These are phyloP conservation scores for Atractosteus spatula DNA, from an alignment of 2,113 vertebrate species.

Conservation along the genomic window DNA sequence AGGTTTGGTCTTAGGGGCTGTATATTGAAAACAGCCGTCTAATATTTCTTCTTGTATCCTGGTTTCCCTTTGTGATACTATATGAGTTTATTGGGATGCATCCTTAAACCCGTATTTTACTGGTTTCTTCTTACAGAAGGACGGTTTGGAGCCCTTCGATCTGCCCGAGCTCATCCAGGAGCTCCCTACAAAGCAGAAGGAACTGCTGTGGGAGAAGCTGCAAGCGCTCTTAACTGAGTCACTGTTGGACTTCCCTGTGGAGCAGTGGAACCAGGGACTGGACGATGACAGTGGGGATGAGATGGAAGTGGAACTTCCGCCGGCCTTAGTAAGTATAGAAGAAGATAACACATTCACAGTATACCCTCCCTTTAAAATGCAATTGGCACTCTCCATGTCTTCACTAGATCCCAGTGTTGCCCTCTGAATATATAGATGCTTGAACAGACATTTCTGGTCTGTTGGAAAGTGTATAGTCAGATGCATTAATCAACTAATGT, in stretches of 20 bases:
- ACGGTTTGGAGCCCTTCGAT: slow-evolving; percentile 71
- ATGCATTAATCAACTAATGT: too few relatives aligned
- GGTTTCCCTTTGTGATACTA: background rate
- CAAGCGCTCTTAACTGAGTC: slow-evolving; percentile 60
- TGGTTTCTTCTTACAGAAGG: slow-evolving; percentile 58
- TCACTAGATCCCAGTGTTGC: too few relatives aligned
- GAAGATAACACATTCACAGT: background rate
- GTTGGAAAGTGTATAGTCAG: too few relatives aligned
- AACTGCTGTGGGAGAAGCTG: slow-evolving; percentile 75
- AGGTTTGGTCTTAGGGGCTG: too few relatives aligned
- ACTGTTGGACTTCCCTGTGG: slow-evolving; percentile 72
- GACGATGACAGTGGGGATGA: slow-evolving; percentile 37
- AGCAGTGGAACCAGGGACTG: slow-evolving; percentile 59
- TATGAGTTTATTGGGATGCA: background rate
- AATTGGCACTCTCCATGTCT: too few relatives aligned
- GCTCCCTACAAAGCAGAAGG: slow-evolving; percentile 76
- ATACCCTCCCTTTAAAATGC: too few relatives aligned
- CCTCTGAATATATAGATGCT: too few relatives aligned
- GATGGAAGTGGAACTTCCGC: slow-evolving; percentile 64
- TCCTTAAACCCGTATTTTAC: too few relatives aligned
- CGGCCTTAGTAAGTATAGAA: slow-evolving; percentile 62
- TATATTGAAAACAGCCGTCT: too few relatives aligned
- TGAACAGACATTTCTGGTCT: too few relatives aligned
- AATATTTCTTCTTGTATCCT: background rate
- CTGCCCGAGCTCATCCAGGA: slow-evolving; percentile 85